Base-by-base conservation (phyloP, 2,797 vertebrate genomes). In the Lagodon rhomboides region DNA sequence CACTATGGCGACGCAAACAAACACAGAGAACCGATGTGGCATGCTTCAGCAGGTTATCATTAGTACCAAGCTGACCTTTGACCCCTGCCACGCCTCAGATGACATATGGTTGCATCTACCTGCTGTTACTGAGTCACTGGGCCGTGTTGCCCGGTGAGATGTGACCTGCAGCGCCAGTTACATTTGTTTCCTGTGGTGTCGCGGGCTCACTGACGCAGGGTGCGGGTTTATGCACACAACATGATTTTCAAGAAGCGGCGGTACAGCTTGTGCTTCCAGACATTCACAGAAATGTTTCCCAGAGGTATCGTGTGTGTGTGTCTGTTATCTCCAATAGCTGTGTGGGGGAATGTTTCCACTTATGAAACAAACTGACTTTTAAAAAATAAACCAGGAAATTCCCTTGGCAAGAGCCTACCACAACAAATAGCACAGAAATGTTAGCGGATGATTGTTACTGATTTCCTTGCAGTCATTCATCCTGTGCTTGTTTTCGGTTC, bases 21-120 rank as follows among this genome's bases (percentile, higher is more conserved):
- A 91, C 70, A 79, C 55, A 61, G 65, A 60, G 20, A 25, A 62
- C 22, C 17, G 11, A 58, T 63, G 68, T 56, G 1, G 53, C 88
- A 79, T 55, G 79, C 89, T 85, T 88, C 80, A 86, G 84, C 88
- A 90, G 89, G 82, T 88, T 86, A 84, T 90, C 85, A 86, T 88
- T 86, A 87, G 75, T 34, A 58, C 69, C 56, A 22, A 43, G 54
- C 53, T 0, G 77, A 88, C 87, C 93, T 93, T 76, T 92, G 89
- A 91, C 89, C 89, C 73, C 66, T 51, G 56, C 47, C 68, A 13
- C 49, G 77, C 58, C 23, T 87, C 83, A 18, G 46, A 73, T 87
- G 88, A 75, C 91, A 88, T 87, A 88, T 83, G 87, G 77, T 23
- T 34, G 17, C 67, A 3, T 87, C 75, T 89, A 89, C 92, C 92